These are phyloP conservation scores for Protonibea diacanthus DNA, from an alignment of 2,797 vertebrate genomes.

Conservation along the genomic window DNA sequence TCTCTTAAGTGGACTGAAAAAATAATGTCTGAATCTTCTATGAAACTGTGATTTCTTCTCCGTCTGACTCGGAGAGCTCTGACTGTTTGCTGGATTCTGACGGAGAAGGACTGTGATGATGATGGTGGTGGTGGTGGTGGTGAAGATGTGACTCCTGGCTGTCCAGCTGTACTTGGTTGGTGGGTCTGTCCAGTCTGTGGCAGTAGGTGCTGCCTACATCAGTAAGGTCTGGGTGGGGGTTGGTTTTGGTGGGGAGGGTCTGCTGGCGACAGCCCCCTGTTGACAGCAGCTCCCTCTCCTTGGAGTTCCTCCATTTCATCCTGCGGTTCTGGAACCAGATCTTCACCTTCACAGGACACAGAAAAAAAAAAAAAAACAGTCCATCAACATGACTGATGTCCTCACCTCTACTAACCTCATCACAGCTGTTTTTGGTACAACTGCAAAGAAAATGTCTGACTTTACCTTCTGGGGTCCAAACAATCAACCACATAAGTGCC, in stretches of 20 bases:
- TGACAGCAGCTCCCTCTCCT: conserved; percentile 95
- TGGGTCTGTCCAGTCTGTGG: conserved; percentile 74
- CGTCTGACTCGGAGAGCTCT: conserved; percentile 92
- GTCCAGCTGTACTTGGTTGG: conserved; percentile 61
- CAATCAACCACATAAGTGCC: too few species aligned
- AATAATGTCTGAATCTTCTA: conserved; percentile 27
- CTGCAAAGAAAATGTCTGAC: background rate
- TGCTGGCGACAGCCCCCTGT: conserved; percentile 96
- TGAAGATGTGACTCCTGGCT: conserved; percentile 74
- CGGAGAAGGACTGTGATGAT: conserved; percentile 77
- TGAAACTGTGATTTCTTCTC: conserved; percentile 92
- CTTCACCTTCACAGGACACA: conserved; percentile 88
- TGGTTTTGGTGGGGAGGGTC: conserved; percentile 97
- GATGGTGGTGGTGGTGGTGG: conserved; percentile 59
- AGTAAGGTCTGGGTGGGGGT: conserved; percentile 97
- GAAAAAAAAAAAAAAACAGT: conserved; percentile 1
- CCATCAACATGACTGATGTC: background rate
- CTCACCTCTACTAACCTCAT: too few species aligned
- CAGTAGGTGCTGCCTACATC: conserved; percentile 90
- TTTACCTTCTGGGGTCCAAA: too few species aligned
- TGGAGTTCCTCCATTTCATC: conserved; percentile 99
- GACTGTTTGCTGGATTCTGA: conserved; percentile 91
- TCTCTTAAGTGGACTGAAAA: background rate
- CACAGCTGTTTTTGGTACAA: background rate
- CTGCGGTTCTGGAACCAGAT: conserved; percentile 99